Evolutionary conservation across 2,113 vertebrate genomes (phyloP), one percentile per base, ranked within the genome.

Genomic region (Aramus guarauna): DNA sequence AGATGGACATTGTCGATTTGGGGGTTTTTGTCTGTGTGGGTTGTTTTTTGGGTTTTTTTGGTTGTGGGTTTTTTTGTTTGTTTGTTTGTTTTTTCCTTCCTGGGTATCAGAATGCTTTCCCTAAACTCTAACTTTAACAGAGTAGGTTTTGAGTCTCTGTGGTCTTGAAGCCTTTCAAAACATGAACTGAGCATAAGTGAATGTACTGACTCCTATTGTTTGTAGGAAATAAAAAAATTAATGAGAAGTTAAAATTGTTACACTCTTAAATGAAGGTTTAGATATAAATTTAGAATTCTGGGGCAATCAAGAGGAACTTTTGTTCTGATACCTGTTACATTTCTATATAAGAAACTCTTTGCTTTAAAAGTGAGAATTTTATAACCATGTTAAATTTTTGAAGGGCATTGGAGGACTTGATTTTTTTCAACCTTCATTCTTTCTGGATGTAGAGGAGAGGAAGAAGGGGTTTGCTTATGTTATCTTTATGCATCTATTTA

Each of bases 41-140:
- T n/a, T n/a, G n/a, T n/a, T n/a, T n/a, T n/a, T n/a, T n/a, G n/a
- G n/a, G n/a, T n/a, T n/a, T n/a, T n/a, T n/a, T n/a, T n/a, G n/a
- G n/a, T n/a, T n/a, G n/a, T n/a, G n/a, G n/a, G n/a, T n/a, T n/a
- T n/a, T n/a, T n/a, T n/a, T n/a, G n/a, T n/a, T n/a, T n/a, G n/a
- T n/a, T n/a, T n/a, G n/a, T n/a, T n/a, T n/a, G n/a, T 6, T 16
- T 2, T 39, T 11, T 32, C 2, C 11, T 32, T 3, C 12, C 29
- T 72, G 39, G 5, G 2, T 52, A 27, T 36, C 26, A 36, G 20
- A 41, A 86, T 59, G 15, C 21, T 52, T 64, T 72, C 24, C 6
- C 3, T 47, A 22, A 72, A 66, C 21, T 58, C 32, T 37, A 20
- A 29, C 63, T 68, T 39, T 81, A 81, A 52, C 21, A 36, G 24